Evolutionary conservation across 2,113 vertebrate genomes (phyloP).

Genomic region (Oceanodroma tethys): DNA sequence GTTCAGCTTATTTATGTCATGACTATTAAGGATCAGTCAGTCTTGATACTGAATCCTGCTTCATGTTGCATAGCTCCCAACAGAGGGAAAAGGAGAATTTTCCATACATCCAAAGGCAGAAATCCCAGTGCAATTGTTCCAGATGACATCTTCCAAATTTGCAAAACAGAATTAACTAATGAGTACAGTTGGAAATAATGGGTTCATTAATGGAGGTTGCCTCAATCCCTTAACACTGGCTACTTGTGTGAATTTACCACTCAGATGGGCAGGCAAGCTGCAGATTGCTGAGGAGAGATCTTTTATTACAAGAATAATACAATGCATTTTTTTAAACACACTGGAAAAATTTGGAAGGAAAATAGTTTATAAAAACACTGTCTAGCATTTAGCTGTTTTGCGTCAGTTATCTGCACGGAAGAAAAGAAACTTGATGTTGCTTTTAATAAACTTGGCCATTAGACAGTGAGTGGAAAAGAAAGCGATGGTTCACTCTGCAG

Average conservation of each 20-base stretch:
- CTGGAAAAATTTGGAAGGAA: neutral
- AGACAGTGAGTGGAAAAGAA: neutral
- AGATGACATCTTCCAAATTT: neutral
- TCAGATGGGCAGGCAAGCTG: neutral
- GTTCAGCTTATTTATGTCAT: neutral
- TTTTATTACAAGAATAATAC: neutral
- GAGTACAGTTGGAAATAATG: neutral
- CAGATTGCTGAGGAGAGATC: neutral
- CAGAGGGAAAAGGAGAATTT: neutral
- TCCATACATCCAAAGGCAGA: neutral
- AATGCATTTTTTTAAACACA: neutral
- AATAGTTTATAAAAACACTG: neutral
- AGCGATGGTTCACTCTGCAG: neutral
- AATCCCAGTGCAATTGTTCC: neutral
- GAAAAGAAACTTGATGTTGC: neutral
- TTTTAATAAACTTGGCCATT: conserved; percentile 20
- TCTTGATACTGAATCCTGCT: neutral
- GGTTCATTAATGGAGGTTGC: neutral
- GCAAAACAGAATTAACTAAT: neutral
- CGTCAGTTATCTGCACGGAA: neutral
- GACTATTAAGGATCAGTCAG: neutral
- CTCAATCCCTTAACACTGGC: neutral
- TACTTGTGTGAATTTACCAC: neutral
- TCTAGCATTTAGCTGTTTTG: neutral
- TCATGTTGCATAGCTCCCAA: neutral